Evolutionary conservation across 2,888 invertebrate species (phyloP).

Genomic region (Dioctria rufipes): DNA sequence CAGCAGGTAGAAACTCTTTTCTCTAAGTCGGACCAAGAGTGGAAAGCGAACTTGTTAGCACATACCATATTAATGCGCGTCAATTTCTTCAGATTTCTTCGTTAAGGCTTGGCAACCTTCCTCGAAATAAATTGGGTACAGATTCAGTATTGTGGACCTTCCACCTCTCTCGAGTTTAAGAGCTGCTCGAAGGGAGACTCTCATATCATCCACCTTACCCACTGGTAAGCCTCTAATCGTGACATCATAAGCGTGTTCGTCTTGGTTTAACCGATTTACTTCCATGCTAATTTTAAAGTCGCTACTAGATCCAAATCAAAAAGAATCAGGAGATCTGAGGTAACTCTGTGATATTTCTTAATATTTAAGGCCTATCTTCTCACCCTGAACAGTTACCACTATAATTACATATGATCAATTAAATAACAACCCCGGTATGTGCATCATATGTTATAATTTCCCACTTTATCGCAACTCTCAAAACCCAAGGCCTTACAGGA

Average conservation of each 20-base stretch:
- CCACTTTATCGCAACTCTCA: no score
- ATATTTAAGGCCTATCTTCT: no score
- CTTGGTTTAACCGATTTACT: conserved; percentile 38
- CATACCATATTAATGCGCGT: conserved; percentile 37
- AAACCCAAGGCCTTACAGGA: no score
- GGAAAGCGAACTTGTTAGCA: conserved; percentile 13
- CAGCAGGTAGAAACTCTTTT: conserved; percentile 33
- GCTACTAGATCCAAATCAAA: no score
- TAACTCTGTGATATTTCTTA: no score
- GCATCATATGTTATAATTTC: no score
- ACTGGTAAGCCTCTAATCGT: conserved; percentile 11
- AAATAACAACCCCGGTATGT: no score
- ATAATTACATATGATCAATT: no score
- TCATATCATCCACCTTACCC: neutral
- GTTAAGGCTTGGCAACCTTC: conserved; percentile 30
- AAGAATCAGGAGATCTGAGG: no score
- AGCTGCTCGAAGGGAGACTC: neutral
- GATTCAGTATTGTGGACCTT: neutral
- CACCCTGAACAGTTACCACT: no score
- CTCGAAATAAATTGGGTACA: conserved; percentile 40
- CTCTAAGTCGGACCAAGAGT: conserved; percentile 12
- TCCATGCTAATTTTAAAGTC: conserved; percentile 14
- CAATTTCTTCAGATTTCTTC: conserved; percentile 25
- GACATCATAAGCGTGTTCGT: conserved; percentile 41
- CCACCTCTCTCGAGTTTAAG: neutral